Percentiles rank a stretch among this genome's conserved stretches.
These are phyloP conservation scores for Heterodera carotae DNA, from an alignment of 1,140 invertebrate genomes.

Conservation along the genomic window DNA sequence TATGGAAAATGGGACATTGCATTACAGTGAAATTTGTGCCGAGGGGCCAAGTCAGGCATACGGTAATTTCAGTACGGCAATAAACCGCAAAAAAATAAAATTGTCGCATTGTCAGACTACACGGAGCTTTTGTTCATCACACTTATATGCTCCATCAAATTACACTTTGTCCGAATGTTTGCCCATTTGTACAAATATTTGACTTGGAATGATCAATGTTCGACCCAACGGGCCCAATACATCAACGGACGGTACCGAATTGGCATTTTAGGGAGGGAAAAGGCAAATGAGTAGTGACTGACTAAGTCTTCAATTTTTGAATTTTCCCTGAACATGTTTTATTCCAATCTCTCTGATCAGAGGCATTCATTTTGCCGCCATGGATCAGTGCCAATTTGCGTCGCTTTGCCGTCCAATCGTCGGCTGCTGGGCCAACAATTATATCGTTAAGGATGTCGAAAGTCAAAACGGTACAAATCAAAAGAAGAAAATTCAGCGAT, in stretches of 20 bases:
- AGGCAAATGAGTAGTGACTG: not conserved
- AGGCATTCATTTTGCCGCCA: not conserved
- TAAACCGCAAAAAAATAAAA: not conserved
- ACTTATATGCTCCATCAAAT: slow-evolving; percentile 21
- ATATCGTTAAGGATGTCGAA: not conserved
- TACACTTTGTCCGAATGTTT: slow-evolving; percentile 36
- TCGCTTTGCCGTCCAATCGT: not conserved
- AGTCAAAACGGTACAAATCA: not conserved
- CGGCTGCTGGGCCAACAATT: not conserved
- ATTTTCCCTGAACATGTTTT: not conserved
- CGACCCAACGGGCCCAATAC: slow-evolving; percentile 27
- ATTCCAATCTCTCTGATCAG: not conserved
- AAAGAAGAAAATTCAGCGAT: not conserved
- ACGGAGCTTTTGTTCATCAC: slow-evolving; percentile 32
- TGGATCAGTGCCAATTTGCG: not conserved
- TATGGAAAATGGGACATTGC: slow-evolving; percentile 5
- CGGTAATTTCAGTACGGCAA: not conserved
- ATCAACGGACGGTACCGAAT: slow-evolving; percentile 36
- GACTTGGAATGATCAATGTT: slow-evolving; percentile 30
- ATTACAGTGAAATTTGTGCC: slow-evolving; percentile 13
- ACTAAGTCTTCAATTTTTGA: not conserved
- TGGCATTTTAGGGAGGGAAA: not conserved
- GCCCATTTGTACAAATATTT: slow-evolving; percentile 40
- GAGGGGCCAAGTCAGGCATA: not conserved
- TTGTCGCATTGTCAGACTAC: slow-evolving; percentile 8